phyloP scores from a whole-genome alignment of 2,888 invertebrate genomes.

The Oasisia sp. region DNA sequence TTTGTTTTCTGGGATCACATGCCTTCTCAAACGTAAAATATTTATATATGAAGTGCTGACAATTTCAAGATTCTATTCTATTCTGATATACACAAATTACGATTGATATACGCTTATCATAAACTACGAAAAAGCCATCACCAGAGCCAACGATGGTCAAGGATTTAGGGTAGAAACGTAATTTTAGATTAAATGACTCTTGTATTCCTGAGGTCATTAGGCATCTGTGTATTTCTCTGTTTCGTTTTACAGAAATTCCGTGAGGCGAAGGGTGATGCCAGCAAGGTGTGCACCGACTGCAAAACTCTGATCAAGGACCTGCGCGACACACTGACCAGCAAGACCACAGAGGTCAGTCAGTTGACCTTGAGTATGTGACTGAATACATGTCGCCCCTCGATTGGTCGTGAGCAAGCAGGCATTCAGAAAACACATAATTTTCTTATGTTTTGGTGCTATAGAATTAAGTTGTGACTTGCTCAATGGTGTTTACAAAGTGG shows the following conservation, averaged over 20 bases:
- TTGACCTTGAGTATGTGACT: neutral
- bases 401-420: too few relatives aligned
- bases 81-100: too few relatives aligned
- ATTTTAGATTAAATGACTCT: too few relatives aligned
- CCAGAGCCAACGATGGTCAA: too few relatives aligned
- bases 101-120: too few relatives aligned
- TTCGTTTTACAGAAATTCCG: neutral
- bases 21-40: too few relatives aligned
- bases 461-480: neutral
- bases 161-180: too few relatives aligned
- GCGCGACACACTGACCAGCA: constrained; percentile 37
- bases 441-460: neutral
- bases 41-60: too few relatives aligned
- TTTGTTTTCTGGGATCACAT: too few relatives aligned
- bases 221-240: neutral
- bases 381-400: neutral
- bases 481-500: neutral
- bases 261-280: neutral
- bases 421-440: neutral
- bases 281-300: constrained; percentile 47
- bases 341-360: constrained; percentile 40
- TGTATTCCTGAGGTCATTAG: neutral
- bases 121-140: too few relatives aligned
- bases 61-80: too few relatives aligned
- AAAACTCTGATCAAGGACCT: constrained; percentile 43